Evolutionary conservation across 2,113 vertebrate genomes (phyloP), one percentile per base, ranked within the genome.

Genomic region (Myxocyprinus asiaticus): DNA sequence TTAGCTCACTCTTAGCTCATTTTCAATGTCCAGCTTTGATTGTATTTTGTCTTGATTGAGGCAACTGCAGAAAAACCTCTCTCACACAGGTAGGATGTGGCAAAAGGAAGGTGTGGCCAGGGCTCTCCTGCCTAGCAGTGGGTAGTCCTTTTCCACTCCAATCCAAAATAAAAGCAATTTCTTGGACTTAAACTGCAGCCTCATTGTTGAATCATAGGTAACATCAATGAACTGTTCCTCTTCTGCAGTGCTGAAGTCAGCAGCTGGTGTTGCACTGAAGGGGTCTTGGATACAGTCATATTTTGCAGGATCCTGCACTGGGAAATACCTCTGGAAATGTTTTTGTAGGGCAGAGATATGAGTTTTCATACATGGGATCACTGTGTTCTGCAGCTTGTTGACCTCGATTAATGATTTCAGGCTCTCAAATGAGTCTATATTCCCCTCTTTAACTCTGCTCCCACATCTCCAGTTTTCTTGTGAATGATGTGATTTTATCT

Each of bases 161-260:
- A 78, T 8, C 75, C 79, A 84, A 48, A 81, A 84, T 77, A 17
- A 66, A 84, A 43, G 4, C 45, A 47, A 7, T 47, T 4, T 47
- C 45, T 45, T 10, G 14, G 11, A 43, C 44, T 11, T 33, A 64
- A 85, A 79, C 79, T 62, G 50, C 58, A 79, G 59, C 55, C 72
- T 77, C 69, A 81, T 45, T 67, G 43, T 75, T 74, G 69, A 74
- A 15, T 81, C 83, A 55, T 56, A 71, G 7, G 59, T 82, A n/a
- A 79, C n/a, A n/a, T n/a, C 56, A 77, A 77, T 79, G 47, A 81
- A 79, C 76, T 79, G 61, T 17, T 85, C 70, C 64, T 81, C 63
- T 14, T 81, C 79, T 42, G 67, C 73, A 72, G 71, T 56, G 69
- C 65, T 77, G 66, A 82, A 79, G 43, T 67, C 59, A 12, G 44